phyloP scores from a whole-genome alignment of 2,797 vertebrate genomes.

The Spea hammondii region DNA sequence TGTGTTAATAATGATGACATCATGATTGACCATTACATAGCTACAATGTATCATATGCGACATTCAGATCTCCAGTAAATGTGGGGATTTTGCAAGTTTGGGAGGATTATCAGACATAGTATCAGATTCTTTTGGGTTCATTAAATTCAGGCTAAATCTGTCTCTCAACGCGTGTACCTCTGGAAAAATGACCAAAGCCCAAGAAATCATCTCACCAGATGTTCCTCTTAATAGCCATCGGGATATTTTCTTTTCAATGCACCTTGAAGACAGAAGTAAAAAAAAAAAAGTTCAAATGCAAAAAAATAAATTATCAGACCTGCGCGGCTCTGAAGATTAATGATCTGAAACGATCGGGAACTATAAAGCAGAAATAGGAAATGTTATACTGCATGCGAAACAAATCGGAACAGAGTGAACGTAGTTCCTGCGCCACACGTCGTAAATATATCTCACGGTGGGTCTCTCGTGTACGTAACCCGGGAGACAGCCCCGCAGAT shows the following conservation, averaged over 20 bases:
- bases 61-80: background rate
- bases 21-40: too few species aligned
- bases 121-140: background rate
- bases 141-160: background rate
- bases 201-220: conserved; percentile 24
- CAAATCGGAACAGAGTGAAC: conserved; percentile 49
- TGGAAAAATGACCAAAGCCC: conserved; percentile 11
- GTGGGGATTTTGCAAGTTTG: background rate
- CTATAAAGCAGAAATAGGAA: conserved; percentile 17
- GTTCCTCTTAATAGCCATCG: conserved; percentile 30
- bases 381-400: conserved; percentile 51
- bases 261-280: conserved; percentile 47
- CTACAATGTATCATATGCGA: too few species aligned
- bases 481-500: conserved; percentile 50
- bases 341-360: conserved; percentile 42
- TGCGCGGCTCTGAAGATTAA: conserved; percentile 16
- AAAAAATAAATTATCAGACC: conserved; percentile 27
- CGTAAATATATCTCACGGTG: conserved; percentile 54
- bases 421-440: conserved; percentile 51
- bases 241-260: conserved; percentile 11
- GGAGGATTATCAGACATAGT: background rate
- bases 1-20: too few species aligned
- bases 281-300: conserved; percentile 49
- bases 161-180: background rate
- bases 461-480: conserved; percentile 44